A percentile compares a stretch with the other conserved stretches of the same genome.
Conservation (phyloP, 2,113 vertebrate genomes). For the Actinemys pallida region DNA sequence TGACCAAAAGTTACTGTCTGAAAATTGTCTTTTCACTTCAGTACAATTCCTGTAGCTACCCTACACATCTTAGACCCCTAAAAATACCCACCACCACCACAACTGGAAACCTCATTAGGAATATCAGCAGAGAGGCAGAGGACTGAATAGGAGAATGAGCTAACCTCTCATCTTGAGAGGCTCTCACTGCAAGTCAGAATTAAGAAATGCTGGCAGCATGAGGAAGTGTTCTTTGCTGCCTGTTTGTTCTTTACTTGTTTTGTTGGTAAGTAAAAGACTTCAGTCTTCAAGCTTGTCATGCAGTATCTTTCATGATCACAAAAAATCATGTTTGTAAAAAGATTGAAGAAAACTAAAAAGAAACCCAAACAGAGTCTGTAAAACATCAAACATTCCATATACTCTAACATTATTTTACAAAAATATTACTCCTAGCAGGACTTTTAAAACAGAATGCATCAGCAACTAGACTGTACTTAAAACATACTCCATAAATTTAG, state of each 20-base stretch:
- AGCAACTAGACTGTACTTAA: not conserved
- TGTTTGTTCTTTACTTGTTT: not conserved
- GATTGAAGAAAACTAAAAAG: not conserved
- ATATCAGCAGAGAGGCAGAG: not conserved
- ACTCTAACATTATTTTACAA: not conserved
- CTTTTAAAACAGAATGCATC: not conserved
- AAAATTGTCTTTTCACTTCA: not conserved
- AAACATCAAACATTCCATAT: not conserved
- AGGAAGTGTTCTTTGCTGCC: not conserved
- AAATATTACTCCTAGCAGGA: not conserved
- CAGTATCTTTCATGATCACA: not conserved
- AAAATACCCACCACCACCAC: not conserved
- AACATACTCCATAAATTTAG: not conserved
- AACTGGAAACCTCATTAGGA: not conserved
- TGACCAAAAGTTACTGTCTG: not conserved
- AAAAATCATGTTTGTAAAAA: not conserved
- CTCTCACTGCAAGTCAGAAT: not conserved
- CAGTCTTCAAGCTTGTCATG: not conserved
- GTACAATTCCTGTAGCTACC: rapidly evolving
- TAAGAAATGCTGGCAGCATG: not conserved
- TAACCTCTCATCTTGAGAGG: not conserved
- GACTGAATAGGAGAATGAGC: not conserved
- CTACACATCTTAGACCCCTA: not conserved
- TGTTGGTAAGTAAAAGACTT: not conserved
- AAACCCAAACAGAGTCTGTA: not conserved